phyloP scores from a whole-genome alignment of 2,797 vertebrate genomes.

The Tenualosa thibaudeaui region DNA sequence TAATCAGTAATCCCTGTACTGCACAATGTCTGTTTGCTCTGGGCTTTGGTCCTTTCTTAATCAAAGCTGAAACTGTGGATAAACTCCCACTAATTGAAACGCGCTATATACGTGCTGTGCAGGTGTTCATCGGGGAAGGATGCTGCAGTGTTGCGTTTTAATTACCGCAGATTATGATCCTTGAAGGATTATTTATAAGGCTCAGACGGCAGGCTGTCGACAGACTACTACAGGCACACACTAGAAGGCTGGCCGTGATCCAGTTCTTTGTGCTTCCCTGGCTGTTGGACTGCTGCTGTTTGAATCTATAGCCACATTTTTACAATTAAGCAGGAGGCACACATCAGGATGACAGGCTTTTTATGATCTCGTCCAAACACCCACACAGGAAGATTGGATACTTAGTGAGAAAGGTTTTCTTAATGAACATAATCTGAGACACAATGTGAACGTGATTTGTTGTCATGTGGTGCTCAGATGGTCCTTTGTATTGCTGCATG shows the following conservation, averaged over 20 bases:
- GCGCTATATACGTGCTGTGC: conserved; percentile 14
- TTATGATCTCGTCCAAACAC: neutral
- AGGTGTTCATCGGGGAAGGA: conserved; percentile 28
- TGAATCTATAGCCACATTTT: neutral
- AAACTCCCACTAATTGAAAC: conserved; percentile 28
- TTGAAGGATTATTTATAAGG: conserved; percentile 43
- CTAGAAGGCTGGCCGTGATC: conserved; percentile 37
- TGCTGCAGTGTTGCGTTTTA: conserved; percentile 41
- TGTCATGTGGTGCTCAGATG: no score
- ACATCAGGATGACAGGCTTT: neutral
- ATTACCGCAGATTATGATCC: conserved; percentile 47
- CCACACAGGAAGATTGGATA: neutral
- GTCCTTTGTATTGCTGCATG: no score
- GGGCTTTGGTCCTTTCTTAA: neutral
- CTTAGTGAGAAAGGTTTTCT: neutral
- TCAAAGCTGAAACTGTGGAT: conserved; percentile 14
- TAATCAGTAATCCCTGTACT: conserved; percentile 9
- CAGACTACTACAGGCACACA: neutral
- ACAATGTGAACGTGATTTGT: no score
- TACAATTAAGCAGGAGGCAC: neutral
- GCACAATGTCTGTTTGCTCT: neutral
- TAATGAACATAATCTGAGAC: no score
- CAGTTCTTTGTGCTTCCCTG: conserved; percentile 21
- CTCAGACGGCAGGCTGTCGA: conserved; percentile 38
- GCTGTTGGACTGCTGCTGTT: neutral